Conservation (phyloP, 1,140 invertebrate genomes). For the Oncopeltus fasciatus region DNA sequence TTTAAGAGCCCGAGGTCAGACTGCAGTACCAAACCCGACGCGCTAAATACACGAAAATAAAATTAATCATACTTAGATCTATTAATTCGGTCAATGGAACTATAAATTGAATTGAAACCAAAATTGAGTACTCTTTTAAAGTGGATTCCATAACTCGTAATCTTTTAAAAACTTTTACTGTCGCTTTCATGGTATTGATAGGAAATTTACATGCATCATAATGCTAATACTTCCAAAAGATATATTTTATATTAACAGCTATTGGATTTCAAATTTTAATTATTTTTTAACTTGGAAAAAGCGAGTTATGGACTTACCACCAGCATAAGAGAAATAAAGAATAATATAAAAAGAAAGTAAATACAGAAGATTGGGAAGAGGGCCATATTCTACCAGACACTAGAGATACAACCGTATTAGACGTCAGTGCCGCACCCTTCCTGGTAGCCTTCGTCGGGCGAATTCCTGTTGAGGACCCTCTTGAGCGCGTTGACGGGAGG, state of each 20-base stretch:
- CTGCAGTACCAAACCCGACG: not conserved
- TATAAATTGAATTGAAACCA: not conserved
- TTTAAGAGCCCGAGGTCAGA: not conserved
- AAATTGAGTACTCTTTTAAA: not conserved
- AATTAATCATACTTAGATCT: not conserved
- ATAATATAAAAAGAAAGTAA: not conserved
- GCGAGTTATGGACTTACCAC: too few species aligned
- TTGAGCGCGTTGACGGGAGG: slow-evolving; percentile 66
- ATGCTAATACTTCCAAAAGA: too few species aligned
- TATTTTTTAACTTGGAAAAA: too few species aligned
- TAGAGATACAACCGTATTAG: slow-evolving; percentile 32
- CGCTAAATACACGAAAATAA: not conserved
- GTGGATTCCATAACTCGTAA: too few species aligned
- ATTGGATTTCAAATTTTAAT: too few species aligned
- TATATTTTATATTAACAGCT: too few species aligned
- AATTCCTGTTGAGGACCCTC: slow-evolving; percentile 62
- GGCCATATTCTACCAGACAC: not conserved
- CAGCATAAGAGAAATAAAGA: not conserved
- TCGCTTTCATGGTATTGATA: too few species aligned
- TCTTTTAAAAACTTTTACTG: too few species aligned
- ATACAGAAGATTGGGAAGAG: not conserved
- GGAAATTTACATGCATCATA: too few species aligned
- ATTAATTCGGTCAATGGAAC: not conserved
- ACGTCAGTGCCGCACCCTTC: slow-evolving; percentile 84
- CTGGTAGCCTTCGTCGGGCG: slow-evolving; percentile 79